phyloP scores from a whole-genome alignment of 2,888 invertebrate genomes.

The Epinotia demarniana region DNA sequence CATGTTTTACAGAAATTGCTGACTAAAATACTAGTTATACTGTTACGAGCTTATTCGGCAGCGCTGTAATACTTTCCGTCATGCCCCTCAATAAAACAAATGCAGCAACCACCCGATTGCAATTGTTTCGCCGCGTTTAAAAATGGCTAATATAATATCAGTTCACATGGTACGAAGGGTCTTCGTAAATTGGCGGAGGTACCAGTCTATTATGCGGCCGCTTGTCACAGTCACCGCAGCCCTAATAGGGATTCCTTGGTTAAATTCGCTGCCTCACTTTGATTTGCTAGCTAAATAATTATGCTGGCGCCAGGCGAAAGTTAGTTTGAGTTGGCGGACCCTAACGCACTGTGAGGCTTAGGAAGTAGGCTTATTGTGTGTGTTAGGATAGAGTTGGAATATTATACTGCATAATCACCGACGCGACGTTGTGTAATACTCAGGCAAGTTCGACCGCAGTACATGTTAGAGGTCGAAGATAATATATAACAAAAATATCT shows the following conservation, averaged over 20 bases:
- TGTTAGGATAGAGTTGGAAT: constrained; percentile 8
- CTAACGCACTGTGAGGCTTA: constrained; percentile 35
- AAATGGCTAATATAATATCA: not conserved
- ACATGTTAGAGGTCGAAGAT: too few relatives aligned
- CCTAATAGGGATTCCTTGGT: constrained; percentile 61
- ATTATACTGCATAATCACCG: not conserved
- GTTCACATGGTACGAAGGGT: constrained; percentile 49
- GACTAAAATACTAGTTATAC: too few relatives aligned
- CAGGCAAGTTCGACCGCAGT: too few relatives aligned
- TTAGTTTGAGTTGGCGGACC: constrained; percentile 32
- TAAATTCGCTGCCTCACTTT: constrained; percentile 53
- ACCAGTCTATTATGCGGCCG: constrained; percentile 59
- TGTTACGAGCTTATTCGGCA: too few relatives aligned
- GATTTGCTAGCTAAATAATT: constrained; percentile 59
- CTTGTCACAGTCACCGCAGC: constrained; percentile 59
- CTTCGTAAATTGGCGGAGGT: constrained; percentile 54
- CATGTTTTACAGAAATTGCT: too few relatives aligned
- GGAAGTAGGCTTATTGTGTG: constrained; percentile 32
- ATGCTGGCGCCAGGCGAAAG: constrained; percentile 41
- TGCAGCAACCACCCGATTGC: not conserved
- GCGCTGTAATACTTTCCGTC: too few relatives aligned
- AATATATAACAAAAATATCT: too few relatives aligned
- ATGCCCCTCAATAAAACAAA: too few relatives aligned
- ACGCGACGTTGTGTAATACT: not conserved
- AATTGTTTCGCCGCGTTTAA: not conserved